A percentile compares a stretch with the other conserved stretches of the same genome.
Evolutionary conservation across 2,888 invertebrate species (phyloP).

Genomic region (Griposia aprilina): DNA sequence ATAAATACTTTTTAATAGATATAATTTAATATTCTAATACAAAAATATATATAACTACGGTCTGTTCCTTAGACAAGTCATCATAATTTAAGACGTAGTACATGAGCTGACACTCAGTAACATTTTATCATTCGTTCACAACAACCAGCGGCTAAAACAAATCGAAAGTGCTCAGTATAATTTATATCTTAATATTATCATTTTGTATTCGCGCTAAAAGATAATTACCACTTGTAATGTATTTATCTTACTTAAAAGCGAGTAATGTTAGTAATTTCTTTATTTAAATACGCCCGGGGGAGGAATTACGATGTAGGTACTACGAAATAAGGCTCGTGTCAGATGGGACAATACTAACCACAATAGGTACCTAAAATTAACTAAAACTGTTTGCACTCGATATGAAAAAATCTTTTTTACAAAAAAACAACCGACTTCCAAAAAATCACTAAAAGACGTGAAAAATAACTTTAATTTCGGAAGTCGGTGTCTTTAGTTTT

Average conservation of each 20-base stretch:
- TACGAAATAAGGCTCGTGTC: conserved; percentile 13
- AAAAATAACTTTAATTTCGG: too few species aligned
- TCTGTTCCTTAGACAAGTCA: background rate
- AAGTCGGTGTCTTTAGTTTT: too few species aligned
- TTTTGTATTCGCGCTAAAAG: conserved; percentile 52
- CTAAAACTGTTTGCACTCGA: background rate
- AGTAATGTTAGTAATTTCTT: conserved; percentile 60
- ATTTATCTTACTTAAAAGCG: conserved; percentile 61
- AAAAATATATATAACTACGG: background rate
- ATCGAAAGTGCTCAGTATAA: conserved; percentile 55
- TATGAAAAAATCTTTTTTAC: background rate
- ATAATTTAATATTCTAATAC: background rate
- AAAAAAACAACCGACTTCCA: too few species aligned
- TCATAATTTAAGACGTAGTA: background rate
- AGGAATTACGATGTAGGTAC: conserved; percentile 38
- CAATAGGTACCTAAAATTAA: background rate
- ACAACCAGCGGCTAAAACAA: conserved; percentile 29
- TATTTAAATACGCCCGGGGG: conserved; percentile 54
- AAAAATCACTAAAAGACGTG: too few species aligned
- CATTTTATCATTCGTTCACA: conserved; percentile 36
- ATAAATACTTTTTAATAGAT: background rate
- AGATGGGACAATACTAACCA: background rate
- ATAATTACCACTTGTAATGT: conserved; percentile 59
- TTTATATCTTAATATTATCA: conserved; percentile 65
- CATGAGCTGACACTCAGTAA: background rate